Evolutionary conservation across 2,888 invertebrate genomes (phyloP), one percentile per base, ranked within the genome.

Genomic region (Leuctra nigra): DNA sequence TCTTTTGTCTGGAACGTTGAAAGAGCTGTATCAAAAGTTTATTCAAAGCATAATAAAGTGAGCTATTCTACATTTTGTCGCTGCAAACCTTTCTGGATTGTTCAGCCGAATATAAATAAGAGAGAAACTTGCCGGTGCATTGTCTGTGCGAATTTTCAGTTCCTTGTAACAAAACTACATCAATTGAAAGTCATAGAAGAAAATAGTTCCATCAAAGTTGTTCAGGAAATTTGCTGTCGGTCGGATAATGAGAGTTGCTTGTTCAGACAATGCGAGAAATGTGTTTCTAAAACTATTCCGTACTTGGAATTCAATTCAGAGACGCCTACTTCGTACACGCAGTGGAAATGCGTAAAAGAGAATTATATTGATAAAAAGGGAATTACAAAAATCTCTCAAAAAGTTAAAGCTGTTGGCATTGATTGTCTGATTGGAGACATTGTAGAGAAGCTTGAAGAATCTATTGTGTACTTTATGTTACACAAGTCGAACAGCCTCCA

Each of bases 381-480:
- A 54, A 62, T 66, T 56, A 67, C 71, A 64, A 72, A 72, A 56
- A 71, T 65, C 63, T 57, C 53, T 4, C 64, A 65, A 25, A 68
- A 68, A 59, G 68, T 68, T 62, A 59, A 57, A 44, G 53, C 64
- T 54, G n/a, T n/a, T n/a, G n/a, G n/a, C n/a, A n/a, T n/a, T n/a
- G n/a, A n/a, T n/a, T n/a, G n/a, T n/a, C n/a, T n/a, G n/a, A n/a
- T n/a, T n/a, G 70, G 71, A 61, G 68, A 70, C 41, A 70, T 72
- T 57, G 62, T 67, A 3, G 65, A 66, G 55, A 69, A 70, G 66
- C 70, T 70, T 62, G 68, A 69, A 11, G 69, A 68, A 29, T 68
- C 68, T 13, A 53, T 68, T 44, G 53, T 39, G 20, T 68, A 69
- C 59, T 61, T 69, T 4, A 67, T 66, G 52, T 62, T 72, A 14